Conservation (phyloP, 1,140 invertebrate species). For the Sipha flava region DNA sequence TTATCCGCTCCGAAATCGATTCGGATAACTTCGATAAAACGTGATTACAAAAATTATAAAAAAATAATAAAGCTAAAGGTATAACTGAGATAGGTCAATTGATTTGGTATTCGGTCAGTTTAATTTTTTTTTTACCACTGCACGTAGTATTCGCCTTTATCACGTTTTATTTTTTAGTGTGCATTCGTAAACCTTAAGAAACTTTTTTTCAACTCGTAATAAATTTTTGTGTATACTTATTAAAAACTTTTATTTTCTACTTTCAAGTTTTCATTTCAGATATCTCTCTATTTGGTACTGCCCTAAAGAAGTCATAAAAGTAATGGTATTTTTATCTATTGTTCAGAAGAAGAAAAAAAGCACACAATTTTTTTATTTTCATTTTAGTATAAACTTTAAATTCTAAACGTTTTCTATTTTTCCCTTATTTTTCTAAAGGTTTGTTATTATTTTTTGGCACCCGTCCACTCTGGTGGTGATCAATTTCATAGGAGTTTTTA, state of each 20-base stretch:
- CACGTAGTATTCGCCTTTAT: too few relatives aligned
- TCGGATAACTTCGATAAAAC: too few relatives aligned
- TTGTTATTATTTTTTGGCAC: neutral
- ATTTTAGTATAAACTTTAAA: neutral
- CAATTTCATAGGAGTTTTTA: neutral
- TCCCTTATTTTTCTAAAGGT: neutral
- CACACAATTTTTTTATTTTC: neutral
- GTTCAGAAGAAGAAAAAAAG: neutral
- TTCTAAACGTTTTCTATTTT: neutral
- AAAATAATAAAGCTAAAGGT: too few relatives aligned
- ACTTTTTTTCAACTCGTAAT: neutral
- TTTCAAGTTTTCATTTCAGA: neutral
- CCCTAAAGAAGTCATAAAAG: neutral
- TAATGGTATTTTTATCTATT: neutral
- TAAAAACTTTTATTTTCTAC: constrained; percentile 2
- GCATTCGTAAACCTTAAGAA: neutral
- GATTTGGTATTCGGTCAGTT: too few relatives aligned
- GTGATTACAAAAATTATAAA: too few relatives aligned
- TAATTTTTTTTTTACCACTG: too few relatives aligned
- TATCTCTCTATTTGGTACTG: neutral
- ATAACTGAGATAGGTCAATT: too few relatives aligned
- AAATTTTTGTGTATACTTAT: neutral
- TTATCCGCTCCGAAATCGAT: too few relatives aligned
- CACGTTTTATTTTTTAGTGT: too few relatives aligned
- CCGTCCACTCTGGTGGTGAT: neutral